Evolutionary conservation across 2,888 invertebrate species (phyloP).

Genomic region (Aproaerema taeniolella): DNA sequence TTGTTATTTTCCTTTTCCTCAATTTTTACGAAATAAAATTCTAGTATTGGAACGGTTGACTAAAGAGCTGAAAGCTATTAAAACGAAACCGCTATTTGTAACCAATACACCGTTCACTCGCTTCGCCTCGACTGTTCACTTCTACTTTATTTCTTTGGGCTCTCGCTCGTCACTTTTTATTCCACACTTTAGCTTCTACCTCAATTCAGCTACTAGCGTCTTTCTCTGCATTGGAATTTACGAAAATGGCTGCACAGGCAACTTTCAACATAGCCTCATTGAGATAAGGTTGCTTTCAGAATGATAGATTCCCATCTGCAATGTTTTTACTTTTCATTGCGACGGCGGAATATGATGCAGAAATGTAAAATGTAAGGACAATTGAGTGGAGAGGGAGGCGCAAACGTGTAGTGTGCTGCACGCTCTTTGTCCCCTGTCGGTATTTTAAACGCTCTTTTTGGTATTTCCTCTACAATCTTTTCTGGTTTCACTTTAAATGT

Average conservation of each 20-base stretch:
- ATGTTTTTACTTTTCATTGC: conserved; percentile 73
- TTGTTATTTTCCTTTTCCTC: no score
- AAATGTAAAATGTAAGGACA: conserved; percentile 73
- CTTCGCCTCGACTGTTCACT: conserved; percentile 18
- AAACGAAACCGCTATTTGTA: conserved; percentile 12
- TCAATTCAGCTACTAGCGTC: conserved; percentile 69
- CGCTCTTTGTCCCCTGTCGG: conserved; percentile 7
- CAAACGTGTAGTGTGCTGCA: conserved; percentile 24
- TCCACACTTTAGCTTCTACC: conserved; percentile 68
- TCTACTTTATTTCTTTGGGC: conserved; percentile 23
- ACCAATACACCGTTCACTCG: conserved; percentile 15
- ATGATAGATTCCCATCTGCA: conserved; percentile 32
- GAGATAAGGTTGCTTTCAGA: background rate
- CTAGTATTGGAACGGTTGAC: no score
- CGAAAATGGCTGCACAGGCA: conserved; percentile 25
- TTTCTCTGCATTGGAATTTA: conserved; percentile 64
- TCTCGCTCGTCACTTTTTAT: conserved; percentile 65
- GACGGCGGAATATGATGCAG: conserved; percentile 69
- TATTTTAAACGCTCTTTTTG: conserved; percentile 16
- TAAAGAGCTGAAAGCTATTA: conserved; percentile 2
- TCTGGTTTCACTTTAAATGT: conserved; percentile 10
- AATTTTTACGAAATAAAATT: no score
- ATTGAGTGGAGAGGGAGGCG: conserved; percentile 57
- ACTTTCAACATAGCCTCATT: background rate
- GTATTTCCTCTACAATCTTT: conserved; percentile 16